Base-by-base conservation (phyloP, 2,113 vertebrate species). In the Spizaetus ornatus region DNA sequence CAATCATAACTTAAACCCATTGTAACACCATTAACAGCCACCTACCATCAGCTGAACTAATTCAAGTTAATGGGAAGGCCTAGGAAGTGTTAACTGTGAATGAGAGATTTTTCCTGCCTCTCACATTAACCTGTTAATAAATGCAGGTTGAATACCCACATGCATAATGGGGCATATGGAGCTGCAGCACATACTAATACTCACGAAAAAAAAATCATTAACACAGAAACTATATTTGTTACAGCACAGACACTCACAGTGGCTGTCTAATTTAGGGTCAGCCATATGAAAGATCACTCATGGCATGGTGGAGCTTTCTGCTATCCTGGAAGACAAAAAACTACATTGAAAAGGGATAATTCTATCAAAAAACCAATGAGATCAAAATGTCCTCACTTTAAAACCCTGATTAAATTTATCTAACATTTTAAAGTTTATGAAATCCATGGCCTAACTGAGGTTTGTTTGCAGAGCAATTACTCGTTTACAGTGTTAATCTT, bases 381-480 rank as follows among this genome's bases (percentile, higher is more conserved):
- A 74, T 55, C 58, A 56, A 89, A 61, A 17, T n/a, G 50, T 25
- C n/a, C 76, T 78, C 20, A 10, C 55, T 86, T 73, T 17, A 83
- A 85, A 94, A 31, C 42, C 22, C 1, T 11, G 11, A 84, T 85
- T 71, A 48, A 58, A 85, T 82, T 80, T 84, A 71, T 59, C 31
- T 67, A 89, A 56, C 43, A 69, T 96, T 93, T 95, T 79, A 42
- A 82, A 93, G 84, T 79, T 86, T 95, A 89, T 91, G 43, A 91
- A 89, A 95, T 61, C 70, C 7, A 7, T 15, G 58, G 70, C 71
- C 81, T 62, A 66, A 7, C 42, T 5, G 53, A 53, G 61, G 27
- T 76, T 91, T 95, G 74, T 97, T 97, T 93, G 93, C 95, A 70
- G 78, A 95, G 86, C 83, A 96, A 82, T 96, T 95, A 87, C 56